phyloP scores from a whole-genome alignment of 2,113 vertebrate genomes.

The Nasalis larvatus region DNA sequence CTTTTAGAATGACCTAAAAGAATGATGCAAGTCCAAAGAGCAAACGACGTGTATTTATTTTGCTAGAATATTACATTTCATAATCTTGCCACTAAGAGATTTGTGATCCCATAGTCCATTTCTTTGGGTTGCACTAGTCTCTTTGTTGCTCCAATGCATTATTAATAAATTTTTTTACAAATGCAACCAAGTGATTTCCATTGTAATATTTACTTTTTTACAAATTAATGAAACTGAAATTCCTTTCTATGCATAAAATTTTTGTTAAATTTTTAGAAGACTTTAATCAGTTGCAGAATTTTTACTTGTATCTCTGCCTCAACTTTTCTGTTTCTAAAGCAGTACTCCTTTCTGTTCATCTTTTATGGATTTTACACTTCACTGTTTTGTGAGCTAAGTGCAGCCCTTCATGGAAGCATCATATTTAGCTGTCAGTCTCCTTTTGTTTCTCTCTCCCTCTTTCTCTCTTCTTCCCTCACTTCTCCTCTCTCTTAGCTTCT shows the following conservation, averaged over 20 bases:
- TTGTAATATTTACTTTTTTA: background rate
- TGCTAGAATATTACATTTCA: background rate
- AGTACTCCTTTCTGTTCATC: background rate
- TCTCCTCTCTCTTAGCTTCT: background rate
- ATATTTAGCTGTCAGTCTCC: background rate
- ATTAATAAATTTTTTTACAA: background rate
- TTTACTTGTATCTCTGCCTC: background rate
- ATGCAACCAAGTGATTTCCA: background rate
- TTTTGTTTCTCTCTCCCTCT: background rate
- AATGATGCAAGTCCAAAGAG: background rate
- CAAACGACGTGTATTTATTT: background rate
- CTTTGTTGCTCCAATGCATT: background rate
- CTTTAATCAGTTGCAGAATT: background rate
- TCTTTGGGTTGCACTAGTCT: background rate
- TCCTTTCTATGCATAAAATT: background rate
- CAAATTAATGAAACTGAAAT: background rate
- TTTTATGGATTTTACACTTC: background rate
- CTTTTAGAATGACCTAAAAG: background rate
- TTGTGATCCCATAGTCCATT: background rate
- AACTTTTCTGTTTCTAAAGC: background rate
- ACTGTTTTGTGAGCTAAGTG: background rate
- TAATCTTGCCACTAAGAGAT: background rate
- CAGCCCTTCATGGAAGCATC: background rate
- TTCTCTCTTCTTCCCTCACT: background rate
- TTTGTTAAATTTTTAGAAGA: background rate